phyloP scores from a whole-genome alignment of 1,140 invertebrate species.

The Rhopalosiphum maidis region DNA sequence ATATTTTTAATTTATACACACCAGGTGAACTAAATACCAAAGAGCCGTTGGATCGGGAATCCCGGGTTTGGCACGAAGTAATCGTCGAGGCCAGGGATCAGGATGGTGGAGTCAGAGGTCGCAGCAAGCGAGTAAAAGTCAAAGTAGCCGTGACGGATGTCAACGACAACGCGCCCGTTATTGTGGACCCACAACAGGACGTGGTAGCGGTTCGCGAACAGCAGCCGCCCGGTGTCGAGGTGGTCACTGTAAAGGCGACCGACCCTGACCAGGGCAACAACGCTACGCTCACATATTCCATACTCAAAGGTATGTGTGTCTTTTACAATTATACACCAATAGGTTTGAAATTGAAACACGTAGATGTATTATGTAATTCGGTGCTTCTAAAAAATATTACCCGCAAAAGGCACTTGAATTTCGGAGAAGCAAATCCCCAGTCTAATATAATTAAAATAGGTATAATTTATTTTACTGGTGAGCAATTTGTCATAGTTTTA shows the following conservation, averaged over 20 bases:
- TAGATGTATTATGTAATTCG: neutral
- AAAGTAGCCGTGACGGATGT: conserved; percentile 80
- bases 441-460: too few species aligned
- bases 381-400: neutral
- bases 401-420: neutral
- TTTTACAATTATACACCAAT: neutral
- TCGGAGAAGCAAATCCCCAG: too few species aligned
- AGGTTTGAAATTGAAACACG: neutral
- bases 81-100: conserved; percentile 86
- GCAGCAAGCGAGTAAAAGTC: conserved; percentile 76
- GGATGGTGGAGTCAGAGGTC: conserved; percentile 72
- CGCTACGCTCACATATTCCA: conserved; percentile 85
- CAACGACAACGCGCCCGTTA: conserved; percentile 90
- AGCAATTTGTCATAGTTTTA: neutral
- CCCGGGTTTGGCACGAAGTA: conserved; percentile 77
- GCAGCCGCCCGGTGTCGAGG: conserved; percentile 83
- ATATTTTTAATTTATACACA: conserved; percentile 26
- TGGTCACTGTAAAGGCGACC: conserved; percentile 81
- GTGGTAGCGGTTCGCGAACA: conserved; percentile 87
- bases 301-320: conserved; percentile 72
- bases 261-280: conserved; percentile 89
- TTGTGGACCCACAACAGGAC: conserved; percentile 86
- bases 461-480: too few species aligned
- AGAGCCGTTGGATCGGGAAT: conserved; percentile 83
- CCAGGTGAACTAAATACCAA: conserved; percentile 84